Percentiles rank a stretch among this genome's conserved stretches.
These are phyloP conservation scores for Adelosebastes latens DNA, from an alignment of 2,797 vertebrate genomes.

Conservation along the genomic window DNA sequence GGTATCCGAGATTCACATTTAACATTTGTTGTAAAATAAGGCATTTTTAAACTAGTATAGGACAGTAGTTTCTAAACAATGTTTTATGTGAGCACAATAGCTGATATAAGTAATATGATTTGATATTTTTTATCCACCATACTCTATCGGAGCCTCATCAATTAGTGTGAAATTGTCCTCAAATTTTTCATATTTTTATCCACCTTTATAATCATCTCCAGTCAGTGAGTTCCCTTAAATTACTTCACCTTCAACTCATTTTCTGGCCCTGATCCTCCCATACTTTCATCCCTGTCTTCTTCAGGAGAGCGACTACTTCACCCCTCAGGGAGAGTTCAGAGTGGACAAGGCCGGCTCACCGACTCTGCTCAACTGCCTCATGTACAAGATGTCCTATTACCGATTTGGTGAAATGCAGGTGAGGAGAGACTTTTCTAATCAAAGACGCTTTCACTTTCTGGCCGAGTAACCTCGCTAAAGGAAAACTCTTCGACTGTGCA, in stretches of 20 bases:
- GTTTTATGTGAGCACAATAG: background rate
- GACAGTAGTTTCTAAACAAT: background rate
- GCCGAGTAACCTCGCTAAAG: no score
- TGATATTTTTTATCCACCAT: background rate
- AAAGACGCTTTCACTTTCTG: background rate
- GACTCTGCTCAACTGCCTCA: constrained; percentile 97
- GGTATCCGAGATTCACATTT: background rate
- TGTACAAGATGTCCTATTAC: constrained; percentile 99
- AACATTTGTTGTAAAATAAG: background rate
- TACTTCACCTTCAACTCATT: background rate
- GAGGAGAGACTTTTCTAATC: constrained; percentile 14
- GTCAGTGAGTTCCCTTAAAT: background rate
- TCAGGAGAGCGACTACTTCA: constrained; percentile 99
- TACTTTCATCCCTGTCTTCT: constrained; percentile 22
- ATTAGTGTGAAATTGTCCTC: background rate
- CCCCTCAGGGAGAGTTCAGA: constrained; percentile 97
- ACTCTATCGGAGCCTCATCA: background rate
- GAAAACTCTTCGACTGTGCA: background rate
- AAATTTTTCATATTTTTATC: background rate
- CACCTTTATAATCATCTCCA: background rate
- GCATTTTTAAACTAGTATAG: background rate
- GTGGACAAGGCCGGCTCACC: constrained; percentile 99
- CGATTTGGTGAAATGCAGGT: constrained; percentile 99
- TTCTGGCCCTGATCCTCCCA: constrained; percentile 12
- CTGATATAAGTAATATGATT: background rate